A percentile compares a stretch with the other conserved stretches of the same genome.
These are phyloP conservation scores for Agapetus fuscipes DNA, from an alignment of 2,888 invertebrate genomes.

Conservation along the genomic window DNA sequence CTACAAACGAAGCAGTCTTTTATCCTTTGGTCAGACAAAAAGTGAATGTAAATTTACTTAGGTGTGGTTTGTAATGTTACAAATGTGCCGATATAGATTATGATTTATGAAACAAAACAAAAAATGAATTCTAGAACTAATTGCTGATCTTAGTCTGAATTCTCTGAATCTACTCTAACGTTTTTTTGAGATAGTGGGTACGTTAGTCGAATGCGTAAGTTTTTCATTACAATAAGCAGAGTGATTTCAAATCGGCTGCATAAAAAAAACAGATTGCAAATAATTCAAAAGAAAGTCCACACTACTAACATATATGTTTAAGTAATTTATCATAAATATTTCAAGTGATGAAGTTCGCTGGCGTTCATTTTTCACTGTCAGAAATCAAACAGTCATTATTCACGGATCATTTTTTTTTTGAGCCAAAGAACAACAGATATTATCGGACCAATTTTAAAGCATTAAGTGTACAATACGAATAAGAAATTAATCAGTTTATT, in stretches of 20 bases:
- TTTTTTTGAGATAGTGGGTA: no score
- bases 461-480: conserved; percentile 9
- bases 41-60: no score
- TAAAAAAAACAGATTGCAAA: background rate
- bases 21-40: no score
- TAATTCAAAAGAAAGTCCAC: conserved; percentile 6
- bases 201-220: no score
- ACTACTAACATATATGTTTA: conserved; percentile 7
- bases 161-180: no score
- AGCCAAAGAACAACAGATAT: conserved; percentile 1
- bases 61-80: no score
- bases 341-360: conserved; percentile 10
- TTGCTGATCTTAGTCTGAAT: no score
- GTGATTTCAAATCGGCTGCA: background rate
- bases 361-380: conserved; percentile 17
- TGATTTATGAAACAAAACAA: no score
- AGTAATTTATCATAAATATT: conserved; percentile 12
- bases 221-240: no score
- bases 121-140: no score
- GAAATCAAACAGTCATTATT: conserved; percentile 15
- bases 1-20: no score
- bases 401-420: conserved; percentile 7
- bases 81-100: no score
- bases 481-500: conserved; percentile 13
- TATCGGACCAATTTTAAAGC: conserved; percentile 8